phyloP scores from a whole-genome alignment of 2,888 invertebrate genomes.

The Microchrysa polita region DNA sequence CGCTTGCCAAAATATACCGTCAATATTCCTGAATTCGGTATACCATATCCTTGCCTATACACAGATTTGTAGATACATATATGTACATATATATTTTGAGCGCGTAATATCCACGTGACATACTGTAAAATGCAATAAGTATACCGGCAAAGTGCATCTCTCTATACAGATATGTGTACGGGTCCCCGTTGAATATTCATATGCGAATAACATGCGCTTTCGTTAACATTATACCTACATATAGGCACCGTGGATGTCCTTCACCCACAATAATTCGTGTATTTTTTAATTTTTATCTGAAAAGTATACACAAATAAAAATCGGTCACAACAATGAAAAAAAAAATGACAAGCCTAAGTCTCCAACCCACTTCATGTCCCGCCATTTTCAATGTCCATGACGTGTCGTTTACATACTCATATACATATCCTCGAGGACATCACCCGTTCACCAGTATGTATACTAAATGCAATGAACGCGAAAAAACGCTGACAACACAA shows the following conservation, averaged over 20 bases:
- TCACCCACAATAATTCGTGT: constrained; percentile 49
- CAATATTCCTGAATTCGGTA: constrained; percentile 14
- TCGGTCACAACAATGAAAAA: constrained; percentile 36
- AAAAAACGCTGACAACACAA: constrained; percentile 1
- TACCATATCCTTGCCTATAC: constrained; percentile 3
- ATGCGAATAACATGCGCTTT: constrained; percentile 38
- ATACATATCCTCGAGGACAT: constrained; percentile 15
- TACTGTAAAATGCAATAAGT: constrained; percentile 34
- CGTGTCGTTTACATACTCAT: constrained; percentile 16
- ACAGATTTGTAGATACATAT: background rate
- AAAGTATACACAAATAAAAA: constrained; percentile 42
- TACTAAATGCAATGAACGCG: background rate
- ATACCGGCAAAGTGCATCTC: constrained; percentile 38
- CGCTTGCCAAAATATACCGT: background rate
- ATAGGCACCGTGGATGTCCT: constrained; percentile 47
- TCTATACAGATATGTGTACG: background rate
- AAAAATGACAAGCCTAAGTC: too few relatives aligned
- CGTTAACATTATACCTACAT: too few relatives aligned
- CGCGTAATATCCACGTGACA: constrained; percentile 40
- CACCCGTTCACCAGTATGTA: too few relatives aligned
- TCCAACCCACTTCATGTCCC: background rate
- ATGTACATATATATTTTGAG: constrained; percentile 6
- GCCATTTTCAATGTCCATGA: background rate
- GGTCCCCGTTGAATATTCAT: constrained; percentile 17
- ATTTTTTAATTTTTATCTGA: constrained; percentile 45